A percentile compares a stretch with the other conserved stretches of the same genome.
Evolutionary conservation across 2,888 invertebrate species (phyloP).

Genomic region (Nomada flava): DNA sequence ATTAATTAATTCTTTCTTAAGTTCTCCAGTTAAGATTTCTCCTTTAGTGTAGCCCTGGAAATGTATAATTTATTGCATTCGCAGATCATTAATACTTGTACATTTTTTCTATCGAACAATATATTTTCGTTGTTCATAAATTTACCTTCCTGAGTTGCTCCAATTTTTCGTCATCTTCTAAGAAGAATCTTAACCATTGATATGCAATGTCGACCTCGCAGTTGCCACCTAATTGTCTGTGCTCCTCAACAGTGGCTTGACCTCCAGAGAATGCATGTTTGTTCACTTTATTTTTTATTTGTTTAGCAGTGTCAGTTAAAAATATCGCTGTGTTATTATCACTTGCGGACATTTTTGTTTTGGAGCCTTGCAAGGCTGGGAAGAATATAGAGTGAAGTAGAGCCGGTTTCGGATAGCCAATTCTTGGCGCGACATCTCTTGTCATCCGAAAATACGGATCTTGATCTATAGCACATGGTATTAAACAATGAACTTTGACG

Average conservation of each 20-base stretch:
- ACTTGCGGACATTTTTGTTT: slow-evolving; percentile 99
- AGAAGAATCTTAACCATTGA: slow-evolving; percentile 97
- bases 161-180: slow-evolving; percentile 95
- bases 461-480: slow-evolving; percentile 99
- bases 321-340: slow-evolving; percentile 97
- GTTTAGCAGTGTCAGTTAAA: slow-evolving; percentile 97
- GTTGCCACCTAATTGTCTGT: slow-evolving; percentile 95
- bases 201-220: slow-evolving; percentile 98
- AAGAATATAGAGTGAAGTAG: slow-evolving; percentile 94
- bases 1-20: slow-evolving; percentile 96
- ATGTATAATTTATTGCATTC: background rate
- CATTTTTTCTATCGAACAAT: background rate
- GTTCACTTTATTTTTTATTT: slow-evolving; percentile 97
- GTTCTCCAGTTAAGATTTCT: slow-evolving; percentile 95
- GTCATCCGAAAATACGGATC: slow-evolving; percentile 99
- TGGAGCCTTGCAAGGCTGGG: slow-evolving; percentile 97
- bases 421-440: slow-evolving; percentile 97
- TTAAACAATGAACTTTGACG: slow-evolving; percentile 92
- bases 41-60: slow-evolving; percentile 93
- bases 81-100: background rate
- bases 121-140: background rate
- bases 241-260: slow-evolving; percentile 96
- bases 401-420: slow-evolving; percentile 95
- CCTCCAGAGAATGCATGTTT: slow-evolving; percentile 99
- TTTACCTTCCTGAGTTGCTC: slow-evolving; percentile 89